Base-by-base conservation (phyloP, 2,113 vertebrate species). In the Indicator indicator region DNA sequence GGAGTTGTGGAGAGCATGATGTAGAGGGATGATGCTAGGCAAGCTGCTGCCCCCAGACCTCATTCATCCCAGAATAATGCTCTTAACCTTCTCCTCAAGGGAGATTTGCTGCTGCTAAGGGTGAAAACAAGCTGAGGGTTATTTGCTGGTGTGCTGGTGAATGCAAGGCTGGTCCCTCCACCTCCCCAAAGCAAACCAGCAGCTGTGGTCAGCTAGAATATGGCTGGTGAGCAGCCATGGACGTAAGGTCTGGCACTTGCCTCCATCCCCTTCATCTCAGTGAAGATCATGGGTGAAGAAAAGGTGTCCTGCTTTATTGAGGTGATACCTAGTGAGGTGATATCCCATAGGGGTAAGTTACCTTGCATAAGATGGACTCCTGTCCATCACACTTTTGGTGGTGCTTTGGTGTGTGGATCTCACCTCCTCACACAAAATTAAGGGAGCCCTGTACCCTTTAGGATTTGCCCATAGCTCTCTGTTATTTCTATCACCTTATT, bases 321-420 rank as follows among this genome's bases (percentile, higher is more conserved):
- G 19, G 62, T 19, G 24, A 10, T 27, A 1, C 1, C 4, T 8
- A 16, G 50, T 6, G 23, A 32, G 72, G n/a, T 60, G 13, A 33
- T 42, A 52, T 7, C 65, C 32, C 48, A 1, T 2, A 20, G 65
- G 0, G 1, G 4, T 12, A 36, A 19, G 6, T 32, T 44, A 16
- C 6, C 21, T 3, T 6, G 9, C 30, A 36, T 23, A 9, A 40
- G 44, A 48, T 13, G 21, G 30, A 17, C 11, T 52, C 27, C 2
- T 4, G 30, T 6, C 40, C 50, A 52, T 13, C 50, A 26, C 23
- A 52, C 50, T 24, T 52, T 12, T 52, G 23, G 23, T 52, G 42
- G 11, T 13, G 32, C 28, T 86, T 68, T 0, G 1, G 6, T 0
- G 0, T 12, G 33, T 3, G 4, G 18, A 42, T 73, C 55, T 64